These are phyloP conservation scores for Hirundichthys speculiger DNA, from an alignment of 2,113 vertebrate genomes.

Conservation along the genomic window DNA sequence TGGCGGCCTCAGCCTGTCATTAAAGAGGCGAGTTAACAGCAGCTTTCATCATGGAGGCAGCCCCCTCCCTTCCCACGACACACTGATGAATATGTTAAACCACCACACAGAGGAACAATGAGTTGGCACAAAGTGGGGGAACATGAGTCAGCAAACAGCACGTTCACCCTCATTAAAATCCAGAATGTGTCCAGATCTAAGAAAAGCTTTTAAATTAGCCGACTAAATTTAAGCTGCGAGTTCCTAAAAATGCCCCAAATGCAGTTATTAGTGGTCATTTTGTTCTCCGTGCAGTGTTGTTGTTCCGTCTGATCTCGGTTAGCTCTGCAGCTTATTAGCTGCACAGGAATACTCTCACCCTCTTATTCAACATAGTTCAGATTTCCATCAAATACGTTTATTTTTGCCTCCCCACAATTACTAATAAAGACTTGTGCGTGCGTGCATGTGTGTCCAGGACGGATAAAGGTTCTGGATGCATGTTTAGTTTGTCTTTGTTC, in stretches of 20 bases:
- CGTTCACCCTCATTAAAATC: slow-evolving; percentile 28
- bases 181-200: too few species aligned
- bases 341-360: neutral
- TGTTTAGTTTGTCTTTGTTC: too few species aligned
- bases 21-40: slow-evolving; percentile 58
- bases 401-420: too few species aligned
- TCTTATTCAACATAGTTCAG: neutral
- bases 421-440: too few species aligned
- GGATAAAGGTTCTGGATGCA: too few species aligned
- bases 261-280: slow-evolving; percentile 62
- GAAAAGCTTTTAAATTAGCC: slow-evolving; percentile 9
- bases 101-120: slow-evolving; percentile 63
- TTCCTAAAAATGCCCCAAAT: slow-evolving; percentile 24
- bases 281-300: slow-evolving; percentile 22
- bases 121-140: slow-evolving; percentile 58
- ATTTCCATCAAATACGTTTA: neutral
- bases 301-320: neutral
- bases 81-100: slow-evolving; percentile 52
- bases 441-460: too few species aligned
- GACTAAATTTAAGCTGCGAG: slow-evolving; percentile 40
- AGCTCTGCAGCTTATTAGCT: slow-evolving; percentile 9
- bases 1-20: slow-evolving; percentile 62
- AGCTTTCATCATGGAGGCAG: slow-evolving; percentile 66
- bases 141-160: slow-evolving; percentile 63
- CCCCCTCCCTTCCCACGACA: slow-evolving; percentile 38